A percentile compares a stretch with the other conserved stretches of the same genome.
Conservation (phyloP, 2,113 vertebrate species). For the Dicrurus megarhynchus region DNA sequence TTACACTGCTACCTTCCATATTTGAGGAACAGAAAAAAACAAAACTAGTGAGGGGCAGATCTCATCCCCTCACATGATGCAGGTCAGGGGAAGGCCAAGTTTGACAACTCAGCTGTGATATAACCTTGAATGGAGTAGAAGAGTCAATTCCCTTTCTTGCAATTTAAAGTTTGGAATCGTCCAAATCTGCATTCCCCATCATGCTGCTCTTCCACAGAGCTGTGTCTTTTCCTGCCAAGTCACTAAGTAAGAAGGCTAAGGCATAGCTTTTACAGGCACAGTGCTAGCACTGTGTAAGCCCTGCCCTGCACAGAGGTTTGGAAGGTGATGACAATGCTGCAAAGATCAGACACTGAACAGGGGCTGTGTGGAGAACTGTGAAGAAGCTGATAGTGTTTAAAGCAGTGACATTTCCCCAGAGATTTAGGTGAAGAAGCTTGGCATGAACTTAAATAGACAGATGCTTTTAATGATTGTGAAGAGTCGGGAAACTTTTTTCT, state of each 20-base stretch:
- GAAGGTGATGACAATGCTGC: not conserved
- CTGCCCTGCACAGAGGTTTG: not conserved
- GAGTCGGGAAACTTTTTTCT: not conserved
- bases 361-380: not conserved
- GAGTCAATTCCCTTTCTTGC: not conserved
- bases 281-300: not conserved
- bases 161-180: not conserved
- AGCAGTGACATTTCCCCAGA: not conserved
- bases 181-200: constrained; percentile 16
- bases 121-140: not conserved
- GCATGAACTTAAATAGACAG: not conserved
- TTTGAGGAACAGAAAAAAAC: not conserved
- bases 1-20: not conserved
- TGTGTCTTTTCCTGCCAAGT: constrained; percentile 1
- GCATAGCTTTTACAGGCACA: not conserved
- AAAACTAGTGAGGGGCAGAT: not conserved
- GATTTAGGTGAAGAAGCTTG: constrained; percentile 1
- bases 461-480: not conserved
- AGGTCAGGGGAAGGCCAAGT: constrained; percentile 52
- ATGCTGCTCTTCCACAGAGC: not conserved
- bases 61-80: not conserved
- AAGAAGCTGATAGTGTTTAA: not conserved
- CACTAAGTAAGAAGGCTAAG: not conserved
- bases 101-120: constrained; percentile 24
- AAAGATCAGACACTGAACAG: not conserved